phyloP scores from a whole-genome alignment of 1,140 invertebrate species.

The Sycobia sp. region DNA sequence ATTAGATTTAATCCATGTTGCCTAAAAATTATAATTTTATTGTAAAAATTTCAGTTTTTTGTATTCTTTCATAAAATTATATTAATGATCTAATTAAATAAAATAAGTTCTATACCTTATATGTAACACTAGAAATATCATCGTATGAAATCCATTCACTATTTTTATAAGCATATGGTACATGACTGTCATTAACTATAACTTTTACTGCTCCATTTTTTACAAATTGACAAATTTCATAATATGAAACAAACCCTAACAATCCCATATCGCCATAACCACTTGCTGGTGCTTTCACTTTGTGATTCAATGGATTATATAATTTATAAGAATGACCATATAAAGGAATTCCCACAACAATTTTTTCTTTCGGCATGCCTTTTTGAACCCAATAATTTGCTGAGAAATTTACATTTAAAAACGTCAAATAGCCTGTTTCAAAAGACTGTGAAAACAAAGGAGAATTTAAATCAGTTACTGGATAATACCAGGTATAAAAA shows the following conservation, averaged over 20 bases:
- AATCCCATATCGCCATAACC: constrained; percentile 70
- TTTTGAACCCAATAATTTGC: constrained; percentile 78
- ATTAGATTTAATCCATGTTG: constrained; percentile 68
- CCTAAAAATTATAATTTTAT: constrained; percentile 53
- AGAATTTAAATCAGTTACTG: constrained; percentile 83
- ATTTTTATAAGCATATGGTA: constrained; percentile 77
- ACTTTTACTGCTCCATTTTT: constrained; percentile 59
- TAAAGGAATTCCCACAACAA: constrained; percentile 87
- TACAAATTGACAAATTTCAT: constrained; percentile 72
- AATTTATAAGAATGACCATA: constrained; percentile 85
- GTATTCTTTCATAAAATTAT: constrained; percentile 23
- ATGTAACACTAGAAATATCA: constrained; percentile 72
- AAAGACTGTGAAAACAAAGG: constrained; percentile 69
- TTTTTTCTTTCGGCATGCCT: constrained; percentile 82
- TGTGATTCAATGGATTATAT: constrained; percentile 70
- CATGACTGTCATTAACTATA: constrained; percentile 72
- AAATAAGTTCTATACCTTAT: constrained; percentile 66
- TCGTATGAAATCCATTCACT: constrained; percentile 91
- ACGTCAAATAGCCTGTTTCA: constrained; percentile 72
- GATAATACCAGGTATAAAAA: constrained; percentile 74
- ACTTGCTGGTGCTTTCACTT: constrained; percentile 72
- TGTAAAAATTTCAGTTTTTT: constrained; percentile 27
- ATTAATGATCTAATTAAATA: constrained; percentile 4
- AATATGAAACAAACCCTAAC: constrained; percentile 75
- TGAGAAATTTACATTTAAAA: constrained; percentile 83